A percentile compares a stretch with the other conserved stretches of the same genome.
These are phyloP conservation scores for Ennomos erosarius DNA, from an alignment of 2,888 invertebrate genomes.

Conservation along the genomic window DNA sequence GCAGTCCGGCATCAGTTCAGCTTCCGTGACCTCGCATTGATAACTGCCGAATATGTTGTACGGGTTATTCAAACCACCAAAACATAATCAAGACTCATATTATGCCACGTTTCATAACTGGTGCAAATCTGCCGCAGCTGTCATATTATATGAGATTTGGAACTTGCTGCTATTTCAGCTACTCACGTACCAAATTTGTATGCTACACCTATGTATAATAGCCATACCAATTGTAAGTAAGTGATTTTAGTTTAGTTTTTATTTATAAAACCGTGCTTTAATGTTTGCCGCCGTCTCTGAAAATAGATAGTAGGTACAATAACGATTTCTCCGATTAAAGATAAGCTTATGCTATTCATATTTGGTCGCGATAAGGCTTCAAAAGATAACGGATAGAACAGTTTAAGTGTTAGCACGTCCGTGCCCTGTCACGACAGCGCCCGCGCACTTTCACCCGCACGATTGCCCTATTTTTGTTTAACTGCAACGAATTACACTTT, in stretches of 20 bases:
- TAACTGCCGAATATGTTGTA: constrained; percentile 29
- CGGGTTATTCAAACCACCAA: constrained; percentile 30
- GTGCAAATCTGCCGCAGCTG: constrained; percentile 3
- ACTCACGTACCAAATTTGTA: not conserved
- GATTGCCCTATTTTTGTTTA: constrained; percentile 67
- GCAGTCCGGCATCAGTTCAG: constrained; percentile 45
- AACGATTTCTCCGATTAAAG: constrained; percentile 19
- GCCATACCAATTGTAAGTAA: no score
- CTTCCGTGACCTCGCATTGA: constrained; percentile 64
- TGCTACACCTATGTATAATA: not conserved
- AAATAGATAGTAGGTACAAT: constrained; percentile 6
- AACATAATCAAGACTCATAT: constrained; percentile 14
- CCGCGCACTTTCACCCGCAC: constrained; percentile 74
- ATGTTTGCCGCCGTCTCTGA: constrained; percentile 7
- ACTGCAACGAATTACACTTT: constrained; percentile 63
- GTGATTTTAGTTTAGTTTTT: not conserved
- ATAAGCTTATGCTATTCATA: constrained; percentile 21
- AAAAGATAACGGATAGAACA: constrained; percentile 48
- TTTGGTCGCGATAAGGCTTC: constrained; percentile 27
- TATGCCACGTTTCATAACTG: constrained; percentile 11
- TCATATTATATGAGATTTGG: constrained; percentile 1
- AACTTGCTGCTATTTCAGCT: constrained; percentile 3
- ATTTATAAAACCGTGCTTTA: constrained; percentile 2
- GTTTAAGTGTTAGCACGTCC: constrained; percentile 58
- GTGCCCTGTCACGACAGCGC: constrained; percentile 65